These are phyloP conservation scores for Amblyopsis rosae DNA, from an alignment of 2,113 vertebrate species.

Conservation along the genomic window DNA sequence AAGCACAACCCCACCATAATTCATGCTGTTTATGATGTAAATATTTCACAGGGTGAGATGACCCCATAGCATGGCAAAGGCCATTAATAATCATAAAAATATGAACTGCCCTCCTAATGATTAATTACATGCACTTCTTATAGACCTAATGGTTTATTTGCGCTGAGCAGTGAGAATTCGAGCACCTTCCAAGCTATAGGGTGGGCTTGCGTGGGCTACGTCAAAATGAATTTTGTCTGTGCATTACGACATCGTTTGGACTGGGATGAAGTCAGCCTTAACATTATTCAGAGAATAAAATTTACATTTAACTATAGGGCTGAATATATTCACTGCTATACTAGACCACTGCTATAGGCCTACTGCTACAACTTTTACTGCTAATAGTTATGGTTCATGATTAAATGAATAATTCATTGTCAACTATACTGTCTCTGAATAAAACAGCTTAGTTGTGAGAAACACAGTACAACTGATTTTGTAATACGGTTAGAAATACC, in stretches of 20 bases:
- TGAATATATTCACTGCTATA: no score
- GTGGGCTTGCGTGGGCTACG: constrained; percentile 57
- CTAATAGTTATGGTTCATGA: no score
- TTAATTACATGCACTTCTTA: constrained; percentile 70
- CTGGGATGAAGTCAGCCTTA: constrained; percentile 2
- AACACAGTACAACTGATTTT: no score
- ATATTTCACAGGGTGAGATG: constrained; percentile 71
- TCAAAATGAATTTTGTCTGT: constrained; percentile 50
- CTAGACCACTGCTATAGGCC: no score
- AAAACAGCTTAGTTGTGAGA: no score
- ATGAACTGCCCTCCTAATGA: constrained; percentile 54
- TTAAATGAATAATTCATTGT: no score
- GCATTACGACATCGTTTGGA: constrained; percentile 18
- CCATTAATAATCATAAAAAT: constrained; percentile 76
- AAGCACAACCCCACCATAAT: constrained; percentile 60
- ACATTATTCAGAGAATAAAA: neutral
- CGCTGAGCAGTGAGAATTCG: constrained; percentile 57
- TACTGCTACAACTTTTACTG: no score
- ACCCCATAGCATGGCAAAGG: constrained; percentile 64
- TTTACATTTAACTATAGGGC: no score
- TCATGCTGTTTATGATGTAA: constrained; percentile 75
- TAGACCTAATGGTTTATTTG: constrained; percentile 67
- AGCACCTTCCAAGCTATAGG: constrained; percentile 44
- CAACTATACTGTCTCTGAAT: no score
- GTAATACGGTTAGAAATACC: no score